Conservation (phyloP, 2,113 vertebrate species). For the Rhombomys opimus region DNA sequence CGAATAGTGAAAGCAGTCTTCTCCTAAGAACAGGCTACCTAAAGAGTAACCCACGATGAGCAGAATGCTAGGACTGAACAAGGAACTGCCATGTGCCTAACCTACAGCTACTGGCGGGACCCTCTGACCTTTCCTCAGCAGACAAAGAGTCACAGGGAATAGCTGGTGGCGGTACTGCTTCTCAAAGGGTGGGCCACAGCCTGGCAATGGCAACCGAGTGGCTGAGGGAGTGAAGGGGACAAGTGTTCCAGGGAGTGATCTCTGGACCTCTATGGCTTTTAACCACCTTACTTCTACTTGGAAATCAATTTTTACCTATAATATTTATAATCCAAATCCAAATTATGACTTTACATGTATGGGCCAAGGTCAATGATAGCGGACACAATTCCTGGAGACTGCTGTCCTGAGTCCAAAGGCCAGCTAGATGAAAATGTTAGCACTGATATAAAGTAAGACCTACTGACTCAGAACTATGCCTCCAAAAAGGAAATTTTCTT, state of each 20-base stretch:
- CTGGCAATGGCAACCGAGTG: not conserved
- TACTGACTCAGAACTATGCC: not conserved
- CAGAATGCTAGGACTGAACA: not conserved
- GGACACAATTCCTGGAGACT: not conserved
- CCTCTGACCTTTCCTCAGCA: not conserved
- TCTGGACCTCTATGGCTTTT: not conserved
- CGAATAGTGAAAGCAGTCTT: not conserved
- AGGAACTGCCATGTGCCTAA: not conserved
- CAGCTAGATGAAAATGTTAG: not conserved
- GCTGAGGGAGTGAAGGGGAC: not conserved
- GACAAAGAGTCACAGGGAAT: not conserved
- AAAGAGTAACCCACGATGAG: not conserved
- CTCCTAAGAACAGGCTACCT: not conserved
- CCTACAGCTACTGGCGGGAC: not conserved
- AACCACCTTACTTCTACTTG: not conserved
- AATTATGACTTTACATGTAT: not conserved
- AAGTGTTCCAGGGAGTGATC: not conserved
- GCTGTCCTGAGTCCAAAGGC: not conserved
- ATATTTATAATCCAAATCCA: not conserved
- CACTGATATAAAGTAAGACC: not conserved
- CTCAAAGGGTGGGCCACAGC: not conserved
- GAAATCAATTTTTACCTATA: conserved; percentile 12
- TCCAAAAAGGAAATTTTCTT: not conserved
- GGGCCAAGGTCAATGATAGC: not conserved
- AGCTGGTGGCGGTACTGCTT: not conserved